Evolutionary conservation across 2,888 invertebrate genomes (phyloP).

Genomic region (Thereva nobilitata): DNA sequence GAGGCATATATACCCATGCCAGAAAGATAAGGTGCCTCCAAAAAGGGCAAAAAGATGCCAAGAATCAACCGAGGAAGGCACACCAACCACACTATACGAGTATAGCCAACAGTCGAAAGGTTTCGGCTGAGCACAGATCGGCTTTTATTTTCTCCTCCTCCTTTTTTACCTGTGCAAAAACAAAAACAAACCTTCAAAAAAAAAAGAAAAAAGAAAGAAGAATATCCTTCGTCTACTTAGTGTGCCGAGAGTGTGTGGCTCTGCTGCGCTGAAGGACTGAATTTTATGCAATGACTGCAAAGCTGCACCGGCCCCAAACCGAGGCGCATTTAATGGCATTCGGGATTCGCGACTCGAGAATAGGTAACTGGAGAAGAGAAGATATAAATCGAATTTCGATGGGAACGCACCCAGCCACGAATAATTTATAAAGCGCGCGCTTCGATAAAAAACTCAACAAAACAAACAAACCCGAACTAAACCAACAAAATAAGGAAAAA

Average conservation of each 20-base stretch:
- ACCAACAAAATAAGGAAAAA: slow-evolving; percentile 4
- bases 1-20: slow-evolving; percentile 27
- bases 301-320: slow-evolving; percentile 7
- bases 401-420: slow-evolving; percentile 21
- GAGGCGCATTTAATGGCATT: slow-evolving; percentile 2
- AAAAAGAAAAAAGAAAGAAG: slow-evolving; percentile 13
- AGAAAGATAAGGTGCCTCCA: slow-evolving; percentile 16
- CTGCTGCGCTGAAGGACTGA: background rate
- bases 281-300: slow-evolving; percentile 17
- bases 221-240: slow-evolving; percentile 24
- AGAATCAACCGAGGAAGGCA: too few relatives aligned
- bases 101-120: too few relatives aligned
- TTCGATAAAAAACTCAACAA: slow-evolving; percentile 22
- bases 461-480: slow-evolving; percentile 12
- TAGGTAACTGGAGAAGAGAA: slow-evolving; percentile 31
- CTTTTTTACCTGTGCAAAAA: too few relatives aligned
- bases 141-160: too few relatives aligned
- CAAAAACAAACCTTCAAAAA: background rate
- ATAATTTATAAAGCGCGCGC: slow-evolving; percentile 29
- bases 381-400: slow-evolving; percentile 34
- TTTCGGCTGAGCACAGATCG: too few relatives aligned
- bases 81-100: too few relatives aligned
- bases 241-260: slow-evolving; percentile 23
- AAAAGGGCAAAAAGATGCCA: too few relatives aligned
- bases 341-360: background rate